phyloP scores from a whole-genome alignment of 2,113 vertebrate species.

The Dendrocopos noguchii region DNA sequence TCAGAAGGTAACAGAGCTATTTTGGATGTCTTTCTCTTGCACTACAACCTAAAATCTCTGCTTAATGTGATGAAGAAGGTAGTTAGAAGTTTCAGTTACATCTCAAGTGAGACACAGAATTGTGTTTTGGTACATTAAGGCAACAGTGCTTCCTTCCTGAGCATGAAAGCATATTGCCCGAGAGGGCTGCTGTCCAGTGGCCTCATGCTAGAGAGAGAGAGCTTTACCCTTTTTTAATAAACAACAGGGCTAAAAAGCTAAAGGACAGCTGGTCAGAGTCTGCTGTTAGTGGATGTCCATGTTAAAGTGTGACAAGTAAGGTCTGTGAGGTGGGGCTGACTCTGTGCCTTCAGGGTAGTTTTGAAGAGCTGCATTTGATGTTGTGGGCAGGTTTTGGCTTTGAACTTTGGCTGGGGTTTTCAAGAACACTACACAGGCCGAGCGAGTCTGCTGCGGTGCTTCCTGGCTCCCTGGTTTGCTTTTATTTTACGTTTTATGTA shows the following conservation, averaged over 20 bases:
- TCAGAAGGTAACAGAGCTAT: neutral
- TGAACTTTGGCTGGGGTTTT: neutral
- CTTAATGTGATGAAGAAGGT: neutral
- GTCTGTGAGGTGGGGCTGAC: neutral
- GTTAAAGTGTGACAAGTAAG: neutral
- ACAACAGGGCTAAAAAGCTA: neutral
- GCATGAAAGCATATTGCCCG: neutral
- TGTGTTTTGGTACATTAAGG: neutral
- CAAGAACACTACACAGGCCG: conserved; percentile 2
- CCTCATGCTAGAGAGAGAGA: neutral
- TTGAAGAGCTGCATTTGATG: neutral
- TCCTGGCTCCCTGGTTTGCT: neutral
- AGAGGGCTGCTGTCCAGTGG: neutral
- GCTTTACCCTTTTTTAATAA: neutral
- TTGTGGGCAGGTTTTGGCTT: neutral
- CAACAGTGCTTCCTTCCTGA: neutral
- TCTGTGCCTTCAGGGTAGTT: neutral
- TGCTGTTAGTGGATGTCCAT: neutral
- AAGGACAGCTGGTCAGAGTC: neutral
- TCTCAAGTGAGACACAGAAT: neutral
- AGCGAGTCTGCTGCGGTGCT: neutral
- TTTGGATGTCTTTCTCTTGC: neutral
- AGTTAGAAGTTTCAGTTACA: neutral
- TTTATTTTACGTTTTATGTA: neutral
- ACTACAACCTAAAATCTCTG: neutral